Conservation (phyloP, 2,888 invertebrate genomes). For the Micoletzkya japonica region DNA sequence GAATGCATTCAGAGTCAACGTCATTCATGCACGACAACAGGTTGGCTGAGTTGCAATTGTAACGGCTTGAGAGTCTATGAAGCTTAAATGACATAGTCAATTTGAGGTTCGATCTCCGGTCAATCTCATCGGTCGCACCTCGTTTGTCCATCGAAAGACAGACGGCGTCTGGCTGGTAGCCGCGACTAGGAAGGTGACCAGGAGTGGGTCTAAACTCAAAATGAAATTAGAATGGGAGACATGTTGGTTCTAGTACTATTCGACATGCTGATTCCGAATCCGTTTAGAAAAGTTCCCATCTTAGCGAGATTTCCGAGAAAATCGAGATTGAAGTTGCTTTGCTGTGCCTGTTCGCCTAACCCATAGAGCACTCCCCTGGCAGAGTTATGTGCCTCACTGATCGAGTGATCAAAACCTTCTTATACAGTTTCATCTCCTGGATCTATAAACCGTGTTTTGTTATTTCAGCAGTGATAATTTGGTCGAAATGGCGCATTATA, state of each 20-base stretch:
- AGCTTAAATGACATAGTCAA: background rate
- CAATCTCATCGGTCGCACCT: constrained; percentile 96
- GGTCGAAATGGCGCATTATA: too few relatives aligned
- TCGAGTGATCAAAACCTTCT: too few relatives aligned
- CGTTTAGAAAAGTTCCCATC: too few relatives aligned
- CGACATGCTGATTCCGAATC: too few relatives aligned
- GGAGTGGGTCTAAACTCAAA: background rate
- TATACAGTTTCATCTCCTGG: too few relatives aligned
- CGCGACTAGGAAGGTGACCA: constrained; percentile 81
- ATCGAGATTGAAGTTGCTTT: too few relatives aligned
- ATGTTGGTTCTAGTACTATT: background rate
- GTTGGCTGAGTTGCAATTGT: constrained; percentile 31
- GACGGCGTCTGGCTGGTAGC: constrained; percentile 99
- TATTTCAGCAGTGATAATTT: too few relatives aligned
- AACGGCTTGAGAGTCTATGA: background rate
- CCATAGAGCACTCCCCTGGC: too few relatives aligned
- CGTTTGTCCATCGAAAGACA: constrained; percentile 97
- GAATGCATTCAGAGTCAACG: constrained; percentile 97
- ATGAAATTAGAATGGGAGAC: background rate
- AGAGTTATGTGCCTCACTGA: too few relatives aligned
- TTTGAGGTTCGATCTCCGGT: constrained; percentile 87
- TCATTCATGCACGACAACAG: constrained; percentile 97
- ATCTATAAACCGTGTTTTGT: too few relatives aligned
- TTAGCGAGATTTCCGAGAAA: too few relatives aligned
- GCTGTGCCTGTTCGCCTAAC: too few relatives aligned